phyloP scores from a whole-genome alignment of 1,140 invertebrate genomes.

The Goniozus legneri region DNA sequence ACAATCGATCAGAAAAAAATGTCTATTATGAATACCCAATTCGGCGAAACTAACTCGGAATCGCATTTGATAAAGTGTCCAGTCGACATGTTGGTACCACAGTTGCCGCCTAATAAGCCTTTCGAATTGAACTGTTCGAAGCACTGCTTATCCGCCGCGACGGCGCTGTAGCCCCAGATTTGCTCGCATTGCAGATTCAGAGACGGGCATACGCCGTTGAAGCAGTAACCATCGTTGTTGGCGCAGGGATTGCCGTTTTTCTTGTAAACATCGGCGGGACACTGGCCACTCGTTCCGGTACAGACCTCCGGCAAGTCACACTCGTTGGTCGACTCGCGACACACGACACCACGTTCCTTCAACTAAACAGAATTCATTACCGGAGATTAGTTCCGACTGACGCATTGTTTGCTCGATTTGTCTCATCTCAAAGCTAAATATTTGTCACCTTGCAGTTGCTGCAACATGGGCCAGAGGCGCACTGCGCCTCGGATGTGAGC shows the following conservation, averaged over 20 bases:
- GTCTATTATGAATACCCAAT: no score
- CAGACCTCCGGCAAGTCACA: conserved; percentile 94
- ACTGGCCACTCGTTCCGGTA: conserved; percentile 79
- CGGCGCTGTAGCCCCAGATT: conserved; percentile 85
- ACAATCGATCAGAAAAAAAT: neutral
- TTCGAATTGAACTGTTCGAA: conserved; percentile 93
- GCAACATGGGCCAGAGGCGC: conserved; percentile 89
- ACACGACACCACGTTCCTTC: conserved; percentile 69
- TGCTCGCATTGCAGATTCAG: conserved; percentile 80
- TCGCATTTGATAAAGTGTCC: conserved; percentile 85
- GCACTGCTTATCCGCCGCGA: conserved; percentile 77
- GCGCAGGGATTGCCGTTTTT: conserved; percentile 87
- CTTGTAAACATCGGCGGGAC: conserved; percentile 82
- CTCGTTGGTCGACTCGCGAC: conserved; percentile 81
- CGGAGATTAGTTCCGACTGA: no score
- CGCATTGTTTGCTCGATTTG: neutral
- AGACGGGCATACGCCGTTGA: conserved; percentile 87
- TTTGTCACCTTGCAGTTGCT: conserved; percentile 77
- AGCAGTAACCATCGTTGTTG: conserved; percentile 74
- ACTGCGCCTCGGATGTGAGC: conserved; percentile 85
- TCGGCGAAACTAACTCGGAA: conserved; percentile 68
- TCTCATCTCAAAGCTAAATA: neutral
- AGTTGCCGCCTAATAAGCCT: conserved; percentile 90
- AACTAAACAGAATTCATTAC: conserved; percentile 63
- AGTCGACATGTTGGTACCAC: conserved; percentile 74